These are phyloP conservation scores for Syngnathus rostellatus DNA, from an alignment of 2,797 vertebrate species.

Conservation along the genomic window DNA sequence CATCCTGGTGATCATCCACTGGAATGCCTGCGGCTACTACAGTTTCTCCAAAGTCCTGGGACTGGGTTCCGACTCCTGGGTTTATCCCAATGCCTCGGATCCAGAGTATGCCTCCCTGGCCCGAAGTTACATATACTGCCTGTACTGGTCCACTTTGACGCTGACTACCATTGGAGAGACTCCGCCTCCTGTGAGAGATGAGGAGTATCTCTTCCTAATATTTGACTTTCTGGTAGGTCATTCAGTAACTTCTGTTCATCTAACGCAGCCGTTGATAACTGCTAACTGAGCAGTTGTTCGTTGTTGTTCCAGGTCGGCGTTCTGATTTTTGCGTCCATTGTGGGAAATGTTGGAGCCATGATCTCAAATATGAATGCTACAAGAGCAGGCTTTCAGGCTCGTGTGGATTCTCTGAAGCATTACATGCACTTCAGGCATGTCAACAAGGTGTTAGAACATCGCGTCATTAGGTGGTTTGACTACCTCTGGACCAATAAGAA, in stretches of 20 bases:
- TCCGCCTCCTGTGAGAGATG: slow-evolving; percentile 84
- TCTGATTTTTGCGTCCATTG: slow-evolving; percentile 94
- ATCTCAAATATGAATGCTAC: slow-evolving; percentile 97
- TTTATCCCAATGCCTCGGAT: slow-evolving; percentile 83
- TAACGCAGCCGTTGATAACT: neutral
- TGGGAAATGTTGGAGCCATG: slow-evolving; percentile 94
- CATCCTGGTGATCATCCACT: slow-evolving; percentile 93
- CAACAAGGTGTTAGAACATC: slow-evolving; percentile 85
- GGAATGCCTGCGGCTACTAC: slow-evolving; percentile 94
- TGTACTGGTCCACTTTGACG: slow-evolving; percentile 94
- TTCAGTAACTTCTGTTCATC: neutral
- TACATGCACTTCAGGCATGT: slow-evolving; percentile 97
- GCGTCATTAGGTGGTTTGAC: slow-evolving; percentile 94
- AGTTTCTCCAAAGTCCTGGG: slow-evolving; percentile 92
- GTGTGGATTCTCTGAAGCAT: slow-evolving; percentile 85
- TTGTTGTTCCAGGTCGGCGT: slow-evolving; percentile 66
- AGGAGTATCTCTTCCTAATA: slow-evolving; percentile 91
- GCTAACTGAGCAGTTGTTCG: neutral
- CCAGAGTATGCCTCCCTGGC: slow-evolving; percentile 73
- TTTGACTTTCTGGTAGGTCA: slow-evolving; percentile 83
- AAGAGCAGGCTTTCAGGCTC: slow-evolving; percentile 84
- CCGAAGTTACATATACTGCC: slow-evolving; percentile 84
- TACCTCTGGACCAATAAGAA: slow-evolving; percentile 97
- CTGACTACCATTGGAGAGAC: slow-evolving; percentile 95
- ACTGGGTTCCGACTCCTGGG: slow-evolving; percentile 88